Base-by-base conservation (phyloP, 2,797 vertebrate species). In the Xiphophorus birchmanni region DNA sequence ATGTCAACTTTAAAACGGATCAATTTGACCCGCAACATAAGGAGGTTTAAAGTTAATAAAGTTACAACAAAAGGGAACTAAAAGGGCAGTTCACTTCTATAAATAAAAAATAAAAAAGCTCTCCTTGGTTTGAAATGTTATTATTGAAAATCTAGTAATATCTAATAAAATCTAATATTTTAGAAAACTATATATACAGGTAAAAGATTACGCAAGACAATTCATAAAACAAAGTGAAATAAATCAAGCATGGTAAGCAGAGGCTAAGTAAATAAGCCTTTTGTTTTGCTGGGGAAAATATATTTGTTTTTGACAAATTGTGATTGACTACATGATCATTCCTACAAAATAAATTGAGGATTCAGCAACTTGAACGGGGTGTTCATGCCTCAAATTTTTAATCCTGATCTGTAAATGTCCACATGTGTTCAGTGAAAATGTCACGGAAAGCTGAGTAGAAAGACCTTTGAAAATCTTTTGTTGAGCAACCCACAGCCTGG, bases 351-450 rank as follows among this genome's bases (percentile, higher is more conserved):
- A 52, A 60, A 48, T 58, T 67, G 29, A 76, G 26, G 63, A 47
- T 81, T 75, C 2, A 79, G 13, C 76, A 40, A 32, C 13, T 8
- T 26, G 26, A 65, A 32, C 32, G 32, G 32, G 32, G 32, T 32
- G 40, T 67, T 52, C 26, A 56, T 75, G 15, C 40, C 74, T 67
- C 52, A 15, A 23, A 40, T 54, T 58, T 81, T 75, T n/a, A 67
- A 4, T 76, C 29, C 29, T 32, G 26, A 8, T 73, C 65, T 72
- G 47, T 71, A 76, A 88, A 77, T 52, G 50, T 45, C 56, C 69
- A 11, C 17, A 32, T 2, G 5, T 32, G 56, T 45, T 58, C 5
- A 44, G 40, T 13, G 29, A 77, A 42, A 74, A 56, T 37, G n/a
- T 52, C 40, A 29, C 42, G 2, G 82, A 74, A 6, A 77, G 35